Evolutionary conservation across 2,113 vertebrate species (phyloP).

Genomic region (Bostrychus sinensis): DNA sequence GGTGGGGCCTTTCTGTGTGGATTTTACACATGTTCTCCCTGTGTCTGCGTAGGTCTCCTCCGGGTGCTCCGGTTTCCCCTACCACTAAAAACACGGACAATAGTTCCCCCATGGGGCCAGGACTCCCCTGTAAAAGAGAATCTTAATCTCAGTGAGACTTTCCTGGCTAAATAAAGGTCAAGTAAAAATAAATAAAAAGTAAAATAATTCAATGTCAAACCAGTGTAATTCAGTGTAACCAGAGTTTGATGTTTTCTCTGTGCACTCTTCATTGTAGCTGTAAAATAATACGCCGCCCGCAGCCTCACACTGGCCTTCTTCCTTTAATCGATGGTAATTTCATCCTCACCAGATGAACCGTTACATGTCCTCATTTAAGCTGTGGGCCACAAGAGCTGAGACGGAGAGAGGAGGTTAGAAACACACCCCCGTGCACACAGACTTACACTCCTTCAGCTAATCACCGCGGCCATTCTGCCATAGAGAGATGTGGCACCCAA

Average conservation of each 20-base stretch:
- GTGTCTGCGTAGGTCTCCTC: too few relatives aligned
- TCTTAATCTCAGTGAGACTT: too few relatives aligned
- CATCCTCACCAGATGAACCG: constrained; percentile 25
- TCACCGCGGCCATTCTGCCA: constrained; percentile 26
- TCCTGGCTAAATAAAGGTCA: too few relatives aligned
- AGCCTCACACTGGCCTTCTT: not conserved
- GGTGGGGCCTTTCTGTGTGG: too few relatives aligned
- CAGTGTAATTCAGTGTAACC: not conserved
- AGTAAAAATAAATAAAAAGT: too few relatives aligned
- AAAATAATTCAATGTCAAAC: not conserved
- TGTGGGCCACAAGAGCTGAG: constrained; percentile 8
- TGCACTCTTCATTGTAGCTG: not conserved
- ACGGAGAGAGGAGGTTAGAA: constrained; percentile 35
- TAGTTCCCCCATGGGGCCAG: too few relatives aligned
- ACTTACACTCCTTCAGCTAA: constrained; percentile 34
- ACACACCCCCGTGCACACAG: constrained; percentile 11
- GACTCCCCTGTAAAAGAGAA: too few relatives aligned
- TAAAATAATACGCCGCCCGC: constrained; percentile 1
- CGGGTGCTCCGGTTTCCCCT: too few relatives aligned
- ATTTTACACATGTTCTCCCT: too few relatives aligned
- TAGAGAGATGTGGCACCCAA: constrained; percentile 29
- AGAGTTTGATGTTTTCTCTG: constrained; percentile 1
- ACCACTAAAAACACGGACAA: too few relatives aligned
- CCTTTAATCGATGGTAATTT: constrained; percentile 42
- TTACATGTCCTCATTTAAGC: constrained; percentile 32